Evolutionary conservation across 2,113 vertebrate genomes (phyloP).

Genomic region (Lamprotornis superbus): DNA sequence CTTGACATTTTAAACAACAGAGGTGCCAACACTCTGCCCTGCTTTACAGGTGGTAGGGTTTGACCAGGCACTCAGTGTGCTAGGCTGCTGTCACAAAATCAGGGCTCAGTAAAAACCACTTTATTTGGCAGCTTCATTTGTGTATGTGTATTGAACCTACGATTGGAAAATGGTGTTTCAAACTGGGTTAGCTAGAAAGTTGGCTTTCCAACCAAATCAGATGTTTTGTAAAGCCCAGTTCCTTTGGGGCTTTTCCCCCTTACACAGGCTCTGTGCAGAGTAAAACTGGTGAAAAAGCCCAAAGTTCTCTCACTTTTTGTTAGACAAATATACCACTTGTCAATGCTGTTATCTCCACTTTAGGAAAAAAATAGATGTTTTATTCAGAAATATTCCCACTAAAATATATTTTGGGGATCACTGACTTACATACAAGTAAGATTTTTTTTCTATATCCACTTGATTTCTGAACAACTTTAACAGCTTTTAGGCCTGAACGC

Average conservation of each 20-base stretch:
- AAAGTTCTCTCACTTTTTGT: not conserved
- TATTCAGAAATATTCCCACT: not conserved
- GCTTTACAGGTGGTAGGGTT: not conserved
- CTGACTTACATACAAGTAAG: not conserved
- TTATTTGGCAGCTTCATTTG: not conserved
- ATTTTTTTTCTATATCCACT: not conserved
- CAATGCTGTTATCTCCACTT: not conserved
- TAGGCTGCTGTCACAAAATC: not conserved
- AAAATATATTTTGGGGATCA: not conserved
- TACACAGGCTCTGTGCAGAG: not conserved
- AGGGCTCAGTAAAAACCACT: not conserved
- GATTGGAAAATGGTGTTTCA: not conserved
- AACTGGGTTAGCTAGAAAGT: not conserved
- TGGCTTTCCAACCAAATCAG: not conserved
- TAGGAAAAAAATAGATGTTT: not conserved
- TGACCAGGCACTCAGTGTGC: not conserved
- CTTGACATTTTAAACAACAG: not conserved
- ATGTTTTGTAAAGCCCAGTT: not conserved
- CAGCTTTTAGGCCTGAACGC: not conserved
- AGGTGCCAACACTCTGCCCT: not conserved
- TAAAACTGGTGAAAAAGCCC: not conserved
- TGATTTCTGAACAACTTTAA: not conserved
- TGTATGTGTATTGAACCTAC: too few species aligned
- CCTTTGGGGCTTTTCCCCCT: not conserved
- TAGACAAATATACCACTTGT: not conserved